These are phyloP conservation scores for Aquatica leii DNA, from an alignment of 2,888 invertebrate genomes.

Conservation along the genomic window DNA sequence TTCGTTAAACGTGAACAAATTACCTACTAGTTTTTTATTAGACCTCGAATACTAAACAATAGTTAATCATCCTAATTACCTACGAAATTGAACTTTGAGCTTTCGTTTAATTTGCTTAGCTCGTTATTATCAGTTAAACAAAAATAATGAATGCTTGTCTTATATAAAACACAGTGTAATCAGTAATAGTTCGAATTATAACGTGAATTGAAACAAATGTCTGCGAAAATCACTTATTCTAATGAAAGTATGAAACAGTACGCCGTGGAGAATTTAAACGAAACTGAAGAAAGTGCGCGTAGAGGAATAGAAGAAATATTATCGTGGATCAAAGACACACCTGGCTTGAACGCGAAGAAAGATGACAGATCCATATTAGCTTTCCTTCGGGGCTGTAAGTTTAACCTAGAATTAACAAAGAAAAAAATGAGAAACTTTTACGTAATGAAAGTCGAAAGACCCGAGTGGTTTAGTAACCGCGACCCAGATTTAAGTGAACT, in stretches of 20 bases:
- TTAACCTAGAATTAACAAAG: slow-evolving; percentile 66
- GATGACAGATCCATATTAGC: slow-evolving; percentile 64
- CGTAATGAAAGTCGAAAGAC: slow-evolving; percentile 63
- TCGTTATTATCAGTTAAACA: too few species aligned
- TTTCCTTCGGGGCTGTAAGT: slow-evolving; percentile 71
- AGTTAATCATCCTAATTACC: too few species aligned
- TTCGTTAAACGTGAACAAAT: too few species aligned
- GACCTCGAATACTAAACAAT: too few species aligned
- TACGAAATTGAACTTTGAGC: too few species aligned
- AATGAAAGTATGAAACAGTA: slow-evolving; percentile 31
- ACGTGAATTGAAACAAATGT: background rate
- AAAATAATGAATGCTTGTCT: too few species aligned
- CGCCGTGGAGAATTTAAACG: slow-evolving; percentile 50
- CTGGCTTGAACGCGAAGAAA: slow-evolving; percentile 57
- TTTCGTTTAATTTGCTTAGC: too few species aligned
- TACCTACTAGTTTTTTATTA: too few species aligned
- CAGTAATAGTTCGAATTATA: too few species aligned
- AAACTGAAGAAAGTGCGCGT: slow-evolving; percentile 50
- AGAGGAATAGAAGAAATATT: slow-evolving; percentile 52
- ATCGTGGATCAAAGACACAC: slow-evolving; percentile 60
- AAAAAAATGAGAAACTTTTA: slow-evolving; percentile 67
- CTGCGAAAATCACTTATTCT: background rate
- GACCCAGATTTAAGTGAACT: slow-evolving; percentile 67
- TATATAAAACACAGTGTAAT: too few species aligned
- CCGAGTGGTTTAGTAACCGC: slow-evolving; percentile 70